phyloP scores from a whole-genome alignment of 2,888 invertebrate genomes.

The Erebia epiphron region DNA sequence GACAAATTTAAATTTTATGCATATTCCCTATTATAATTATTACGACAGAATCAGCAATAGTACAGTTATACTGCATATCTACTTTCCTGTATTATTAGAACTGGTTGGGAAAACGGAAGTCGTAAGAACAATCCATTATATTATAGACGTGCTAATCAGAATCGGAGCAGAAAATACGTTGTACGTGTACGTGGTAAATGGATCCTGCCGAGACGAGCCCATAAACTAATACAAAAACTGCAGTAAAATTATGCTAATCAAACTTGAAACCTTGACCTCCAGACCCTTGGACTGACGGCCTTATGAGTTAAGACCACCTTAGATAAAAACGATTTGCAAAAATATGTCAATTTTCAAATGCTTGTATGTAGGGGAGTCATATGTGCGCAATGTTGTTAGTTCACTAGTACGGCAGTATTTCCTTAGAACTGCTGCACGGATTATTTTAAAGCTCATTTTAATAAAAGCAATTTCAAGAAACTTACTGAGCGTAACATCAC shows the following conservation, averaged over 20 bases:
- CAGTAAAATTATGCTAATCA: neutral
- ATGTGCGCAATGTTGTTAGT: constrained; percentile 50
- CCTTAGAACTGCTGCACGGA: constrained; percentile 54
- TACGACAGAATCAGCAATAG: too few species aligned
- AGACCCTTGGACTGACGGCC: too few species aligned
- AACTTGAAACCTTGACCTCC: neutral
- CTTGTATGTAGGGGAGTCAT: constrained; percentile 37
- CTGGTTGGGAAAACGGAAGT: too few species aligned
- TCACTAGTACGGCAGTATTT: constrained; percentile 50
- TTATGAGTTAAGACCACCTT: too few species aligned
- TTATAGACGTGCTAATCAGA: too few species aligned
- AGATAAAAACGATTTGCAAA: neutral
- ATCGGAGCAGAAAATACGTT: too few species aligned
- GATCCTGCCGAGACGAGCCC: neutral
- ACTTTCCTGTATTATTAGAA: too few species aligned
- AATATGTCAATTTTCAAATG: neutral
- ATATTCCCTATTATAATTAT: too few species aligned
- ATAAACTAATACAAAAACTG: neutral
- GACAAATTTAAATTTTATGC: too few species aligned
- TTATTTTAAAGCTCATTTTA: constrained; percentile 68
- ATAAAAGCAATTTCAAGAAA: constrained; percentile 54
- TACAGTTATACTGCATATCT: too few species aligned
- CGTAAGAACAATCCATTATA: too few species aligned
- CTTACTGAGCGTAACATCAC: constrained; percentile 49
- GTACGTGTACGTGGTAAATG: too few species aligned